Percentiles rank a stretch among this genome's conserved stretches.
Conservation (phyloP, 1,140 invertebrate genomes). For the Bombus waltoni region DNA sequence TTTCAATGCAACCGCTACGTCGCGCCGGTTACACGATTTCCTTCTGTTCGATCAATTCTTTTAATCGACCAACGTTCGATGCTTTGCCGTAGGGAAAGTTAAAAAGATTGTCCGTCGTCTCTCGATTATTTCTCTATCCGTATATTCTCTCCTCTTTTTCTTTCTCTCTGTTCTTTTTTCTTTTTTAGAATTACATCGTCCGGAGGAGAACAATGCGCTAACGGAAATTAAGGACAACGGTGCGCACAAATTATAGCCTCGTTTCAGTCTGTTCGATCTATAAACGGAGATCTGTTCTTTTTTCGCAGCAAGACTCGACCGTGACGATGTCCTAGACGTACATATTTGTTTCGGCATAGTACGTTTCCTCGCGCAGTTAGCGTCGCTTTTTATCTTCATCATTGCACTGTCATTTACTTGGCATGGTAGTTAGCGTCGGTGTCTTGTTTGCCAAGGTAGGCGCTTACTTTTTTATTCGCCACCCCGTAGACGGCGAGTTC, state of each 20-base stretch:
- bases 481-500: constrained; percentile 67
- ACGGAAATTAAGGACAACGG: constrained; percentile 5
- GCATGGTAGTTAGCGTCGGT: constrained; percentile 19
- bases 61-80: background rate
- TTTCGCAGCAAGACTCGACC: background rate
- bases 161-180: background rate
- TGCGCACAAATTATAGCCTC: background rate
- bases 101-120: no score
- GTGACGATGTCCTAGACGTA: background rate
- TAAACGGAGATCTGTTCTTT: constrained; percentile 22
- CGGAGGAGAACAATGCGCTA: background rate
- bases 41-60: background rate
- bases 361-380: background rate
- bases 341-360: background rate
- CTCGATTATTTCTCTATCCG: no score
- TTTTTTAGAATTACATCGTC: constrained; percentile 1
- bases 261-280: background rate
- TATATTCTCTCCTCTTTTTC: background rate
- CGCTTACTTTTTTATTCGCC: constrained; percentile 64
- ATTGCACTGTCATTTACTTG: constrained; percentile 29
- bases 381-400: constrained; percentile 13
- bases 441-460: constrained; percentile 28
- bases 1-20: background rate
- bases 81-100: background rate
- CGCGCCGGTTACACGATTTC: background rate